These are phyloP conservation scores for Calidris pygmaea DNA, from an alignment of 2,113 vertebrate species.

Conservation along the genomic window DNA sequence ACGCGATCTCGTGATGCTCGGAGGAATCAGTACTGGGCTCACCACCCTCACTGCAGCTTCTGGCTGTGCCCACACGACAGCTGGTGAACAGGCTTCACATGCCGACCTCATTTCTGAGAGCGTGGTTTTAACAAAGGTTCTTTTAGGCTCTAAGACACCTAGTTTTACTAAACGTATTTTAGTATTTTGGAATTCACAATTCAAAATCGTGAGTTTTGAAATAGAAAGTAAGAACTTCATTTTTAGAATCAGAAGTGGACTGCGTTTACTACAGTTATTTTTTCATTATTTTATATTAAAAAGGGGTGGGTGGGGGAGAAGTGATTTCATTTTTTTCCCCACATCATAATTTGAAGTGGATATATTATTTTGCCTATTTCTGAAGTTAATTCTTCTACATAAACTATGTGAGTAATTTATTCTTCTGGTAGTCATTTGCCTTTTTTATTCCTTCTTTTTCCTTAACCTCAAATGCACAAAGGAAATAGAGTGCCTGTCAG, in stretches of 20 bases:
- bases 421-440: neutral
- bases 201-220: neutral
- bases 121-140: neutral
- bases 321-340: neutral
- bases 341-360: neutral
- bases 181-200: neutral
- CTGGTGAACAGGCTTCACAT: neutral
- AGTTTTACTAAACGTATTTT: neutral
- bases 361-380: neutral
- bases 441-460: neutral
- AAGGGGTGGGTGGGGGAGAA: neutral
- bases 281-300: neutral
- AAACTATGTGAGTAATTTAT: neutral
- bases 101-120: neutral
- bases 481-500: neutral
- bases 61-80: neutral
- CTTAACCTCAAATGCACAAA: neutral
- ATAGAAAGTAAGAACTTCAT: neutral
- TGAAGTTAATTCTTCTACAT: neutral
- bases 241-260: neutral
- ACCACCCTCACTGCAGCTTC: neutral
- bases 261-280: neutral
- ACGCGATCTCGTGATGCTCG: neutral
- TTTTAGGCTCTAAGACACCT: neutral
- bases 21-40: neutral